Conservation (phyloP, 2,113 vertebrate species). For the Aramus guarauna region DNA sequence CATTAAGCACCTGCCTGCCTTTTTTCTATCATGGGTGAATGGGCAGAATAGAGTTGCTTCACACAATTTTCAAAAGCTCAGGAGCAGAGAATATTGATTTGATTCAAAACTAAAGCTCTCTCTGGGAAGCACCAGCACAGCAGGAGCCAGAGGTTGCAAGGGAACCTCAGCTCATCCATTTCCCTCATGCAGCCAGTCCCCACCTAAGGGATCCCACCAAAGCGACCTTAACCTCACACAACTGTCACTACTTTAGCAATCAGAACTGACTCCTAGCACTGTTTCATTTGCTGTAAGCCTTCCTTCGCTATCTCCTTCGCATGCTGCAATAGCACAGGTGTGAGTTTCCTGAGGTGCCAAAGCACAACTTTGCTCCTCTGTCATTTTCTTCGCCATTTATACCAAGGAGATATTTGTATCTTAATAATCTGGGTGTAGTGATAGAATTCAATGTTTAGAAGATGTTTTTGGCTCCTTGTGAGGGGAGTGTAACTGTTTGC, state of each 20-base stretch:
- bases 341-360: neutral
- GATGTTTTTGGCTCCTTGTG: neutral
- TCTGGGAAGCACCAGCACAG: neutral
- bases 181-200: rapidly evolving
- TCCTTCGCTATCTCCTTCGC: neutral
- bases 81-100: neutral
- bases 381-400: neutral
- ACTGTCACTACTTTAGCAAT: neutral
- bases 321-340: neutral
- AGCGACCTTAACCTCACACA: neutral
- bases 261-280: neutral
- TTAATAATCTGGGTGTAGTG: neutral
- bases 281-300: neutral
- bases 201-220: neutral
- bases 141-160: neutral
- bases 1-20: neutral
- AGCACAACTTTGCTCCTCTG: neutral
- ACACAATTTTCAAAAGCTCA: neutral
- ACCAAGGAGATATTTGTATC: neutral
- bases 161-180: neutral
- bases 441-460: neutral
- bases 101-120: neutral
- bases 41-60: neutral
- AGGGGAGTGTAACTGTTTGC: neutral
- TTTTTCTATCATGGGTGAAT: neutral